Conservation (phyloP, 2,797 vertebrate species). For the Aldrovandia affinis region DNA sequence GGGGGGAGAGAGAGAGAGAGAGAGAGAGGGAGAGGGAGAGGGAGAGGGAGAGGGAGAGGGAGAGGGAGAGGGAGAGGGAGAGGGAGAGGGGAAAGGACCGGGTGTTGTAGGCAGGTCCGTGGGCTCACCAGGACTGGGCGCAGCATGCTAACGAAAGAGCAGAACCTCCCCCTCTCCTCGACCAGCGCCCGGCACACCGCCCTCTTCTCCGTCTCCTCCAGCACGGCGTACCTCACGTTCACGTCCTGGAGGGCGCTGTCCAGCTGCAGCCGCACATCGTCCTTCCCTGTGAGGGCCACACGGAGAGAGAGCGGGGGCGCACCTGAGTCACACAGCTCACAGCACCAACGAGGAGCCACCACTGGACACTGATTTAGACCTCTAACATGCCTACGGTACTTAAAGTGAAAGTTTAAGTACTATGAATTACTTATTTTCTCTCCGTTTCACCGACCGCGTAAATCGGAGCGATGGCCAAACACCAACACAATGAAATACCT, state of each 20-base stretch:
- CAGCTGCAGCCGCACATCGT: constrained; percentile 75
- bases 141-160: constrained; percentile 78
- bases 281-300: constrained; percentile 70
- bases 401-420: too few species aligned
- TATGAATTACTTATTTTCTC: too few species aligned
- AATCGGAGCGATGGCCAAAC: neutral
- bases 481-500: neutral
- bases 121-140: constrained; percentile 79
- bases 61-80: too few species aligned
- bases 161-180: constrained; percentile 80
- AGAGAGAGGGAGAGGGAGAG: neutral
- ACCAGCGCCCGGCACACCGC: constrained; percentile 77
- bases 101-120: neutral
- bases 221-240: constrained; percentile 75
- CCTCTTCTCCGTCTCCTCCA: constrained; percentile 81
- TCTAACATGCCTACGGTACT: too few species aligned
- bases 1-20: neutral
- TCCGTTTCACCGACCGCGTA: too few species aligned
- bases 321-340: neutral
- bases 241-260: constrained; percentile 82
- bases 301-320: neutral
- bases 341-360: too few species aligned
- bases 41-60: too few species aligned
- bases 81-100: too few species aligned
- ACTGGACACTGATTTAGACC: too few species aligned